phyloP scores from a whole-genome alignment of 2,797 vertebrate species.

The Potorous gilbertii region DNA sequence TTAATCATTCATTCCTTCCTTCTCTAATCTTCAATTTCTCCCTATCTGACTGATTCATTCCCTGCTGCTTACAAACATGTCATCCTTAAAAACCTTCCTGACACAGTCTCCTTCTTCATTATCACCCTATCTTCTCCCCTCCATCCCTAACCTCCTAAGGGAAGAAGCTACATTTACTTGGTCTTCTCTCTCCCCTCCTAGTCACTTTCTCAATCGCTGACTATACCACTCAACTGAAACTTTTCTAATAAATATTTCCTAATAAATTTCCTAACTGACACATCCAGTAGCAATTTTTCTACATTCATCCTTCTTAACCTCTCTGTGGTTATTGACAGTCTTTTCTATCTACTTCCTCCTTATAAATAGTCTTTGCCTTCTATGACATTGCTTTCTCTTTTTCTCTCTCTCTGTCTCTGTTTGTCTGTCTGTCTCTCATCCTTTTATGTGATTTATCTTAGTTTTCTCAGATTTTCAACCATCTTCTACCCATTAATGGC shows the following conservation, averaged over 20 bases:
- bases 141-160: neutral
- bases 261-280: neutral
- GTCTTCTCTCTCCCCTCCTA: neutral
- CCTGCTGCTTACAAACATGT: neutral
- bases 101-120: neutral
- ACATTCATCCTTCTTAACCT: too few species aligned
- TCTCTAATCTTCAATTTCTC: neutral
- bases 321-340: neutral
- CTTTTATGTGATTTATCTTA: too few species aligned
- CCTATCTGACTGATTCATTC: neutral
- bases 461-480: too few species aligned
- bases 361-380: neutral
- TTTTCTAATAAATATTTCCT: too few species aligned
- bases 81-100: neutral
- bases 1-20: neutral
- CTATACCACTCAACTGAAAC: neutral
- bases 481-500: too few species aligned
- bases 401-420: too few species aligned
- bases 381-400: neutral
- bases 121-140: neutral
- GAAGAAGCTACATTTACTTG: neutral
- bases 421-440: too few species aligned
- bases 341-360: neutral
- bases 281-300: neutral
- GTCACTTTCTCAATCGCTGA: neutral